A percentile compares a stretch with the other conserved stretches of the same genome.
These are phyloP conservation scores for Chroicocephalus ridibundus DNA, from an alignment of 2,113 vertebrate genomes.

Conservation along the genomic window DNA sequence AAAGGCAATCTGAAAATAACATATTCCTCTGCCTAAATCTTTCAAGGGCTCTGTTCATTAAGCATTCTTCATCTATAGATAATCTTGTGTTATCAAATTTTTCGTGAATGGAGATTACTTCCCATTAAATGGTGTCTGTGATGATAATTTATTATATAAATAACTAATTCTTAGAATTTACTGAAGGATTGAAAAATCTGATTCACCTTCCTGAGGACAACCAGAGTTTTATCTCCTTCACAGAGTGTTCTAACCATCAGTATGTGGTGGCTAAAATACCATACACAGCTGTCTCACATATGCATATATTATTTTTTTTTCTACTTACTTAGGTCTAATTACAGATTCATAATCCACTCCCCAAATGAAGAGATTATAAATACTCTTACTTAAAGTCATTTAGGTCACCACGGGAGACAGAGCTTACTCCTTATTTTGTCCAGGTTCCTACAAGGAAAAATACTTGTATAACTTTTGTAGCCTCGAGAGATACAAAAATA, in stretches of 20 bases:
- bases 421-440: neutral
- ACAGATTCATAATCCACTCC: neutral
- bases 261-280: neutral
- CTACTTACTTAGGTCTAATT: neutral
- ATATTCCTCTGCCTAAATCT: neutral
- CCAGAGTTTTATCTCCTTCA: neutral
- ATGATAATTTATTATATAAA: neutral
- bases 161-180: neutral
- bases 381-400: neutral
- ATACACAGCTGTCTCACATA: neutral
- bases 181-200: neutral
- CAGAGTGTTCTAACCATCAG: neutral
- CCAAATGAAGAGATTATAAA: neutral
- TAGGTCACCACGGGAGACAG: neutral
- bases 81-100: neutral
- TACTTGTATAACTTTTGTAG: neutral
- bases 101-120: neutral
- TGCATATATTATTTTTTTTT: neutral
- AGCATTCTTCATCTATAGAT: neutral
- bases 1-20: neutral
- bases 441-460: neutral
- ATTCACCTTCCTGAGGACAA: neutral
- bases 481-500: neutral
- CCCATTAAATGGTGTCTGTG: neutral
- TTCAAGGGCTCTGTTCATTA: neutral